Conservation (phyloP, 1,140 invertebrate genomes). For the Proctacanthus coquilletti region DNA sequence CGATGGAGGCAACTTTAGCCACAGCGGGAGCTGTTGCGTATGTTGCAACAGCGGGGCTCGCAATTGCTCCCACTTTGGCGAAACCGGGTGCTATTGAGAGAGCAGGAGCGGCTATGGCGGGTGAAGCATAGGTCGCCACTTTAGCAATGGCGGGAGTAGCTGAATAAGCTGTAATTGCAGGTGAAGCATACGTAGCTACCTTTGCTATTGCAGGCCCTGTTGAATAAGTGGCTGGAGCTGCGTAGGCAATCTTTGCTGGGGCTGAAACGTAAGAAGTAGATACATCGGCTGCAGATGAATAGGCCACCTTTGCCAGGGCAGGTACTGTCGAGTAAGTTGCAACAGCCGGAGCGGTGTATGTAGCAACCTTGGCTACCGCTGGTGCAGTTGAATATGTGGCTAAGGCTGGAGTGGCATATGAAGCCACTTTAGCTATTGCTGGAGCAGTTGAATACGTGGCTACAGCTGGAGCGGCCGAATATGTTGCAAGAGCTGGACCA, state of each 20-base stretch:
- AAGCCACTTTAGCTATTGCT: slow-evolving; percentile 11
- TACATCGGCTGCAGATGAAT: slow-evolving; percentile 10
- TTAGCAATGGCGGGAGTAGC: slow-evolving; percentile 8
- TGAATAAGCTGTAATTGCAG: slow-evolving; percentile 5
- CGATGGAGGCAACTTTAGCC: slow-evolving; percentile 7
- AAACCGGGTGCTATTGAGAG: slow-evolving; percentile 14
- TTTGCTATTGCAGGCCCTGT: background rate
- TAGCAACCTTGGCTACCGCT: slow-evolving; percentile 8
- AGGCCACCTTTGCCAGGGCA: slow-evolving; percentile 5
- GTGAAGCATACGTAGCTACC: slow-evolving; percentile 4
- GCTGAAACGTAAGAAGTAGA: slow-evolving; percentile 22
- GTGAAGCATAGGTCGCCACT: slow-evolving; percentile 10
- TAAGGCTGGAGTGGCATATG: slow-evolving; percentile 10
- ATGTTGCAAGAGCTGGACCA: slow-evolving; percentile 1
- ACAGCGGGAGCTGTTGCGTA: slow-evolving; percentile 13
- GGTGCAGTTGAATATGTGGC: background rate
- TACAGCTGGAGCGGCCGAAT: slow-evolving; percentile 5
- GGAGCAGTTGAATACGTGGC: slow-evolving; percentile 6
- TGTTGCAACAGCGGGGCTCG: slow-evolving; percentile 15
- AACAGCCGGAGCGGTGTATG: slow-evolving; percentile 10
- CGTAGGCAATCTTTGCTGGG: slow-evolving; percentile 10
- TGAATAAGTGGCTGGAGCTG: slow-evolving; percentile 4
- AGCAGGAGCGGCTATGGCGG: slow-evolving; percentile 7
- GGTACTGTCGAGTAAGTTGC: background rate
- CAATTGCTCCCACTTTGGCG: slow-evolving; percentile 6